These are phyloP conservation scores for Rhodeus uyekii DNA, from an alignment of 2,797 vertebrate genomes.

Conservation along the genomic window DNA sequence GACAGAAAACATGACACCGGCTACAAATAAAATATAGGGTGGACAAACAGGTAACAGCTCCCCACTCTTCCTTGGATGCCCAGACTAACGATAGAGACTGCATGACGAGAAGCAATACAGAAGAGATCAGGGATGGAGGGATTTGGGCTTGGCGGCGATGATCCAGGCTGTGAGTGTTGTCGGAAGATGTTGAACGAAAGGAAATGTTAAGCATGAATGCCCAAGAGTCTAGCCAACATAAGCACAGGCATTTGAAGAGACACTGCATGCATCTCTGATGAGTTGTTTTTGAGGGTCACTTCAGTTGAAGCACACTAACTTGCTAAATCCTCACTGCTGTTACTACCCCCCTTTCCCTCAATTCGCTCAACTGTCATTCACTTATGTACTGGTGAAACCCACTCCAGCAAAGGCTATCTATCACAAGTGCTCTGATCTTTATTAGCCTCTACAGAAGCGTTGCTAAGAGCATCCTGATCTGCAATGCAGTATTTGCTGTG, in stretches of 20 bases:
- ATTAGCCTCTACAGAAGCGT: background rate
- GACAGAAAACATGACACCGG: background rate
- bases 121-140: constrained; percentile 14
- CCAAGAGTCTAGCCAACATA: constrained; percentile 4
- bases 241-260: constrained; percentile 22
- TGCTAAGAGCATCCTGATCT: background rate
- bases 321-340: constrained; percentile 1
- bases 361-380: constrained; percentile 1
- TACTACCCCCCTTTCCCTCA: background rate
- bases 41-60: background rate
- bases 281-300: constrained; percentile 14
- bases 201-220: constrained; percentile 11
- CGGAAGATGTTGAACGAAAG: background rate
- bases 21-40: constrained; percentile 7
- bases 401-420: background rate
- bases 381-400: background rate
- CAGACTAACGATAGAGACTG: background rate
- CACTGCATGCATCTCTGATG: constrained; percentile 3
- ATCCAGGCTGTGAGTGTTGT: background rate
- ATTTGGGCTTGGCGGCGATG: constrained; percentile 3
- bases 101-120: background rate
- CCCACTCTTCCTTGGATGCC: background rate
- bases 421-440: background rate
- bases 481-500: background rate
- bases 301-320: background rate